Percentiles rank a stretch among this genome's conserved stretches.
Conservation (phyloP, 2,797 vertebrate species). For the Urocyon cinereoargenteus region DNA sequence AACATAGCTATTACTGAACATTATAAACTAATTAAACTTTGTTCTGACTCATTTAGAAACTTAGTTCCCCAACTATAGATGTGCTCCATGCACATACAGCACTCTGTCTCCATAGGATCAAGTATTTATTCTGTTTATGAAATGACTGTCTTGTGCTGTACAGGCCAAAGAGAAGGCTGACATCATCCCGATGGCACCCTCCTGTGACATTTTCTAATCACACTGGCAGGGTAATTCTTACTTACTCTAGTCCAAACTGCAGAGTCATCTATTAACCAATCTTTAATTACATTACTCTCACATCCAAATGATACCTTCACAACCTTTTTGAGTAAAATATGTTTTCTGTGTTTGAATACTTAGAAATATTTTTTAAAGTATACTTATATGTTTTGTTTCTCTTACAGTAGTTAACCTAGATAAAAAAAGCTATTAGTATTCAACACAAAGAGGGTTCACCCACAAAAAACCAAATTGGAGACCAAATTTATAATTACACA, state of each 20-base stretch:
- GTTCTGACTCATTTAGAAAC: constrained; percentile 17
- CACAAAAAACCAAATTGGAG: constrained; percentile 19
- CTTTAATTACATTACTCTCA: constrained; percentile 58
- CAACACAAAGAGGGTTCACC: not conserved
- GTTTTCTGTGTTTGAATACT: constrained; percentile 4
- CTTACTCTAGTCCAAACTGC: not conserved
- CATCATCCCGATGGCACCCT: not conserved
- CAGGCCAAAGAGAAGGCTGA: not conserved
- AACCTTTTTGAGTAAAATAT: constrained; percentile 36
- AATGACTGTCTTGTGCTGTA: not conserved
- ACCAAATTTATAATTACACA: constrained; percentile 17
- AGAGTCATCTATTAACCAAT: constrained; percentile 13
- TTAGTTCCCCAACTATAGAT: not conserved
- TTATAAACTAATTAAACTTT: not conserved
- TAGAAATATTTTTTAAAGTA: constrained; percentile 29
- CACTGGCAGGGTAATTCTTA: not conserved
- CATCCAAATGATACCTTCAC: not conserved
- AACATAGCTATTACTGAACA: not conserved
- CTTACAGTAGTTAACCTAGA: not conserved
- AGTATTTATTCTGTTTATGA: not conserved
- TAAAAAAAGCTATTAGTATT: not conserved
- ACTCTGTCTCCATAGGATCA: not conserved
- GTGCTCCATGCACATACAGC: not conserved
- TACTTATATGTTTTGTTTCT: not conserved
- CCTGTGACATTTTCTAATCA: constrained; percentile 23